Evolutionary conservation across 2,888 invertebrate species (phyloP), one percentile per base, ranked within the genome.

Genomic region (Meteorus colon): DNA sequence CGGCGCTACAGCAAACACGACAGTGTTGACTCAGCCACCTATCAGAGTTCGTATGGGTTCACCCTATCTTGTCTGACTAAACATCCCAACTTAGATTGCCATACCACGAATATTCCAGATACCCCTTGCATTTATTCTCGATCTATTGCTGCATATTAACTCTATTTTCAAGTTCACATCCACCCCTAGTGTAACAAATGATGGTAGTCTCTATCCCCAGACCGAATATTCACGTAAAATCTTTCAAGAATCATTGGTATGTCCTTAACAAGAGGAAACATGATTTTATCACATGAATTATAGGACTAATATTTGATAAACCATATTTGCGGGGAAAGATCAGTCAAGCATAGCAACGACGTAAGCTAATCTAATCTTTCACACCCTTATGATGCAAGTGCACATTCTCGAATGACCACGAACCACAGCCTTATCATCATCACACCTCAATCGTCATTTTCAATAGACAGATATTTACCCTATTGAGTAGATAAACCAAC

Each of bases 401-500:
- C 84, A 85, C 82, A 78, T 82, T 80, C 86, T 87, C 80, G 83
- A 84, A 80, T 86, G 84, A 81, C 81, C 84, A 86, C 81, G 80
- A 79, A 84, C 84, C 83, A 31, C 34, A 37, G 16, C 41, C 65
- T 86, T 89, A 89, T 89, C 83, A 77, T 79, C 84, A 84, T 89
- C 86, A 89, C 89, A 88, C 87, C 88, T 85, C 88, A 85, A 87
- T 88, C 88, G 87, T 89, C 88, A 87, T 87, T 83, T 84, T 59
- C 59, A 59, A 37, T 37, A 19, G 37, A 12, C 19, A 19, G 16
- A 41, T 37, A 51, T 48, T 51, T 16, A 70, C 16, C 34, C 59
- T 59, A 34, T 19, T 55, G 1, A 19, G 19, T 19, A 19, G 55
- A 34, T 34, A n/a, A 51, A 19, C 2, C 34, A 51, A 24, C 29